Percentiles rank a stretch among this genome's conserved stretches.
phyloP scores from a whole-genome alignment of 2,888 invertebrate species.

The Syrphus vitripennis region DNA sequence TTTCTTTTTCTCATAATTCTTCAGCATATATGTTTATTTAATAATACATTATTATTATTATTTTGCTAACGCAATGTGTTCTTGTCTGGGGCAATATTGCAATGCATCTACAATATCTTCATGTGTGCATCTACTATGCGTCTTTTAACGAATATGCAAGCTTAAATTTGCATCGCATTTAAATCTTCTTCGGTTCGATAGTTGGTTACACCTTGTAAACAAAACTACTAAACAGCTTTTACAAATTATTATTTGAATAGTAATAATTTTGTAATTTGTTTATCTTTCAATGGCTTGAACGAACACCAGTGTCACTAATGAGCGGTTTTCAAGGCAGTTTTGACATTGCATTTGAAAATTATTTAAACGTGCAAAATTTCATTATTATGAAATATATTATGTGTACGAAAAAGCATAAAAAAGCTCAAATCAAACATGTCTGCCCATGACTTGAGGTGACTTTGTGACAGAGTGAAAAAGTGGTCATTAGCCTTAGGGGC shows the following conservation, averaged over 20 bases:
- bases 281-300: constrained; percentile 21
- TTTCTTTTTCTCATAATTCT: constrained; percentile 22
- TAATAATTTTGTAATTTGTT: constrained; percentile 40
- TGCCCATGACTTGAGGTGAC: too few relatives aligned
- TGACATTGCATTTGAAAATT: constrained; percentile 4
- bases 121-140: neutral
- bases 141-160: neutral
- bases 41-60: neutral
- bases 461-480: too few relatives aligned
- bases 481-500: too few relatives aligned
- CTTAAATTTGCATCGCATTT: neutral
- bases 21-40: neutral
- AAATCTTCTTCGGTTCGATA: constrained; percentile 19
- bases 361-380: neutral
- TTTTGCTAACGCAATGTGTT: constrained; percentile 1
- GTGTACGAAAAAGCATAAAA: neutral
- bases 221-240: constrained; percentile 22
- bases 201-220: constrained; percentile 11
- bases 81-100: neutral
- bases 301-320: constrained; percentile 12
- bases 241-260: constrained; percentile 15
- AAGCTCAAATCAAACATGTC: too few relatives aligned
- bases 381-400: neutral
- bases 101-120: neutral
- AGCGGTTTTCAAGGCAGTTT: constrained; percentile 3